Base-by-base conservation (phyloP, 2,888 invertebrate species). In the Pachliopta kotzebuea region DNA sequence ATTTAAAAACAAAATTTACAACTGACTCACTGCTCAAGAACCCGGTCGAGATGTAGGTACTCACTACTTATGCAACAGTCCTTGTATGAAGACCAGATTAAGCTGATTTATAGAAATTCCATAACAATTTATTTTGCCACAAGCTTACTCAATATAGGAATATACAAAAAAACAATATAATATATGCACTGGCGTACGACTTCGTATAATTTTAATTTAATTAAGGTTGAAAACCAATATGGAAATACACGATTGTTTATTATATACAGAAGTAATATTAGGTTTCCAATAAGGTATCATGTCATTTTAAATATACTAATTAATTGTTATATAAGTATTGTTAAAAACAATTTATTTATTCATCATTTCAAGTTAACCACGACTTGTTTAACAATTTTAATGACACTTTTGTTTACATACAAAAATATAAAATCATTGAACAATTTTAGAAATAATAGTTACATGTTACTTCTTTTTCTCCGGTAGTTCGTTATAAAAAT, bases 61-160 rank as follows among this genome's bases (percentile, higher is more conserved):
- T 61, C 58, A 81, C 77, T 79, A 78, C 83, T 86, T 86, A 85
- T 85, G 85, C 86, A 88, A 87, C 55, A 29, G 54, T 45, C 57
- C 42, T 26, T 53, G 62, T 50, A 26, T 49, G 26, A 49, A 24
- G 26, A 53, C 56, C 52, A 58, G 42, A 57, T 53, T 58, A 56
- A 24, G 24, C 26, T 63, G 21, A 53, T 57, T 63, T 45, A 55
- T 29, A 61, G 26, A 54, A 55, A 61, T 55, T 61, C 26, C 49
- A 42, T 42, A 42, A 56, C 31, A 56, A 56, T 2, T 23, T 56
- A n/a, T 31, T 56, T 26, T 56, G 31, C n/a, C 8, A 24, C 29
- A n/a, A n/a, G 45, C 45, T 45, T 7, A 23, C 50, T 21, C 11
- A 11, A 21, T 52, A 21, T 52, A 14, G 21, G 21, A 11, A 52